A percentile compares a stretch with the other conserved stretches of the same genome.
Evolutionary conservation across 2,888 invertebrate species (phyloP).

Genomic region (Noctua janthina): DNA sequence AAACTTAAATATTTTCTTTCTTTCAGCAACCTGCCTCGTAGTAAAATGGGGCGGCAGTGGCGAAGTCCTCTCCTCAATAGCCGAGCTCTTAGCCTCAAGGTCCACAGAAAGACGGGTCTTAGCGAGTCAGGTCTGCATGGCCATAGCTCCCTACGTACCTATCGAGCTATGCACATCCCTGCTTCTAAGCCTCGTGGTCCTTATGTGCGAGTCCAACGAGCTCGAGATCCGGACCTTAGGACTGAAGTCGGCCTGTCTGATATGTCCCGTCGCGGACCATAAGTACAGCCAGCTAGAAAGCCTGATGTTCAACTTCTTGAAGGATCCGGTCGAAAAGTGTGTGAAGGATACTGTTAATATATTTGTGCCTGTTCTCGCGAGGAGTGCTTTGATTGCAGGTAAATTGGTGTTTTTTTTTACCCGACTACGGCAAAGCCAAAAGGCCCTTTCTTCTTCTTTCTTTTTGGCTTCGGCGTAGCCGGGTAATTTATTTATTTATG

Average conservation of each 20-base stretch:
- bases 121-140: slow-evolving; percentile 86
- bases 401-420: slow-evolving; percentile 33
- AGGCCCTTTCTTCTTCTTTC: too few relatives aligned
- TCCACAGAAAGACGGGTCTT: slow-evolving; percentile 82
- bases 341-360: slow-evolving; percentile 83
- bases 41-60: slow-evolving; percentile 88
- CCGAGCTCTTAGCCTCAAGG: slow-evolving; percentile 83
- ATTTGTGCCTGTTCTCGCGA: slow-evolving; percentile 85
- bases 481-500: too few relatives aligned
- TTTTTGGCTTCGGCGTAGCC: too few relatives aligned
- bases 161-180: slow-evolving; percentile 87
- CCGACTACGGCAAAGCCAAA: too few relatives aligned
- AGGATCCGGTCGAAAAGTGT: slow-evolving; percentile 83
- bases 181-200: slow-evolving; percentile 83
- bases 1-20: background rate
- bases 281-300: slow-evolving; percentile 86
- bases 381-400: slow-evolving; percentile 86
- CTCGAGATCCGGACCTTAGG: slow-evolving; percentile 83
- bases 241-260: slow-evolving; percentile 83
- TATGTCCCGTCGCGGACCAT: slow-evolving; percentile 85
- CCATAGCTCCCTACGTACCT: slow-evolving; percentile 86
- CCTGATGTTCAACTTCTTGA: slow-evolving; percentile 85
- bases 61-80: slow-evolving; percentile 85
- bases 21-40: slow-evolving; percentile 85
- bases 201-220: slow-evolving; percentile 88